Evolutionary conservation across 1,140 invertebrate genomes (phyloP).

Genomic region (Drosophila athabasca): DNA sequence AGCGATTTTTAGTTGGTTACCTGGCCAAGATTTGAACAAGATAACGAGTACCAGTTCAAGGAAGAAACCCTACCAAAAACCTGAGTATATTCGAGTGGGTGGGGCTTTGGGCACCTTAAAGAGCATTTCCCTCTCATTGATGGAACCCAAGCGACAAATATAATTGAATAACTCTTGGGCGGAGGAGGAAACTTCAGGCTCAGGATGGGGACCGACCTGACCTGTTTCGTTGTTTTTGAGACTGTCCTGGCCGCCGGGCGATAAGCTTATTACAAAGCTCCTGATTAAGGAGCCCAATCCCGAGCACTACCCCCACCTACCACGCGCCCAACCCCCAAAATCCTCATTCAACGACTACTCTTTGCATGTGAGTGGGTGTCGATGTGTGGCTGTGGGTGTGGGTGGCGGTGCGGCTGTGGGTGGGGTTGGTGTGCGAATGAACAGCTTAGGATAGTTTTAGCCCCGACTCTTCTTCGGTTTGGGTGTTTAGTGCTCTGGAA

Average conservation of each 20-base stretch:
- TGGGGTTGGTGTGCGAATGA: slow-evolving; percentile 21
- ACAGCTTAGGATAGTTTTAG: slow-evolving; percentile 36
- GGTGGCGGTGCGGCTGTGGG: slow-evolving; percentile 15
- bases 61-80: background rate
- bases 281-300: slow-evolving; percentile 26
- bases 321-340: background rate
- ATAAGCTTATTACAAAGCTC: slow-evolving; percentile 48
- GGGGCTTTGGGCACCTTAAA: background rate
- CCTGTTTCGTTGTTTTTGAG: slow-evolving; percentile 20
- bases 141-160: slow-evolving; percentile 8
- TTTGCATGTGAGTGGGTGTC: too few species aligned
- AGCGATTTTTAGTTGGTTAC: slow-evolving; percentile 54
- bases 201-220: background rate
- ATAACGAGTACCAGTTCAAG: slow-evolving; percentile 9
- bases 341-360: too few species aligned
- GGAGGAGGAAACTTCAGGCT: background rate
- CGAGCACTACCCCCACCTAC: too few species aligned
- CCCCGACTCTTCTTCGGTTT: slow-evolving; percentile 5
- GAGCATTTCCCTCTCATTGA: slow-evolving; percentile 1
- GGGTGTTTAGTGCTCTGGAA: background rate
- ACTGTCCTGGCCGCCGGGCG: slow-evolving; percentile 36
- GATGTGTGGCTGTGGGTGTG: slow-evolving; percentile 3
- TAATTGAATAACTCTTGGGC: slow-evolving; percentile 37
- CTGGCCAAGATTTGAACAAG: slow-evolving; percentile 14
- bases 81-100: too few species aligned